Evolutionary conservation across 2,797 vertebrate genomes (phyloP), one percentile per base, ranked within the genome.

Genomic region (Cynodonichthys magdalenae): DNA sequence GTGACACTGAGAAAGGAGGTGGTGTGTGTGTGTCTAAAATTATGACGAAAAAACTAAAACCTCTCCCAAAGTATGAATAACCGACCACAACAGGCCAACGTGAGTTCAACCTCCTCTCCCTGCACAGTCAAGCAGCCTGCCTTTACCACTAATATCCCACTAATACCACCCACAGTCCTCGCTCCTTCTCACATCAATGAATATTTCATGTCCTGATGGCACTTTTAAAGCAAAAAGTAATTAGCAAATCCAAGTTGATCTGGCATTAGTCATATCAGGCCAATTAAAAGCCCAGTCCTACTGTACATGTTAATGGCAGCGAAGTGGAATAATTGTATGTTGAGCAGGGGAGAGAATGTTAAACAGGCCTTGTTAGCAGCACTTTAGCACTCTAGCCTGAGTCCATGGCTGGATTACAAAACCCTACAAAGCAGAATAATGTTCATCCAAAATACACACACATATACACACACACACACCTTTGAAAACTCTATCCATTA

Each of bases 181-280:
- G 83, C 88, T 88, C 79, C 84, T 88, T 89, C 87, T 90, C 88
- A 89, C 87, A 87, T 87, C 90, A 90, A 91, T 94, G 90, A 93
- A 92, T 93, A 93, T 93, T 93, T 92, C 89, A 92, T 91, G 88
- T 92, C 90, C 89, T 90, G 91, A 91, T 92, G 91, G 86, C 91
- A 91, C 91, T 92, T 92, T 90, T 92, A 92, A 91, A 91, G 86
- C 87, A 92, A 90, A 86, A 90, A 92, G 89, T 92, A 93, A 93
- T 94, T 92, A 92, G 91, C 90, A 86, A 91, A 94, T 92, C 90
- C 90, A 92, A 92, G 92, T 93, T 92, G 91, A 94, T 92, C 91
- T 92, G 85, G 92, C 92, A 92, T 92, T 91, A 90, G 84, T 92
- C 90, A 90, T 91, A 92, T 91, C 90, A 88, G 88, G 87, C 90